Base-by-base conservation (phyloP, 2,797 vertebrate genomes). In the Cottoperca gobio region DNA sequence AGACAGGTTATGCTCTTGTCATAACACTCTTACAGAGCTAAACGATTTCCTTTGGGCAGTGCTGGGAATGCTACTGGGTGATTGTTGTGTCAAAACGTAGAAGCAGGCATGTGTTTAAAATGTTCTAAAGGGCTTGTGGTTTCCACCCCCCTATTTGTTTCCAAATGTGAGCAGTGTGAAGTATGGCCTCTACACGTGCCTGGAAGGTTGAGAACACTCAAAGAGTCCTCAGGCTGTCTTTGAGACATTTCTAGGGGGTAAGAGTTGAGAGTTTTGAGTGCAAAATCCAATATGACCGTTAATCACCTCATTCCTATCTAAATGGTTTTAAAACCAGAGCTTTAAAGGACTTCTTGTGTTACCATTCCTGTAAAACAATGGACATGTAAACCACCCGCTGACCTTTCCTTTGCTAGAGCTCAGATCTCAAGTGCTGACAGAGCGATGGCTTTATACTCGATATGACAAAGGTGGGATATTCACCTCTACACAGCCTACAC, bases 241-340 rank as follows among this genome's bases (percentile, higher is more conserved):
- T 50, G 53, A 45, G 65, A 79, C 21, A 62, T 79, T 78, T 82
- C 54, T 42, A 79, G 52, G 11, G 54, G 61, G 28, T 46, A 60
- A 53, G 48, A 58, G 55, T 73, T 79, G 62, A 48, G 31, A 45
- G 28, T 64, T 79, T 58, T 57, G 50, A 75, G 58, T 73, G 62
- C 35, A 68, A 79, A 72, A 71, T 43, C 83, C 65, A 85, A 81
- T 83, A 48, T 4, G 53, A 13, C 17, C 12, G 13, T 79, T 84
- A 73, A 86, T 91, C 86, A 72, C 63, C 42, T 81, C 76, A 84
- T 88, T 88, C 78, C 82, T 66, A 72, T 75, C 46, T 82, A 52
- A 85, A 78, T 81, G 50, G 67, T 73, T 85, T 85, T 49, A 59
- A 81, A 83, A 82, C 55, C 14, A 48, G n/a, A 68, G 74, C 33